Evolutionary conservation across 2,113 vertebrate genomes (phyloP).

Genomic region (Sinocyclocheilus anophthalmus): DNA sequence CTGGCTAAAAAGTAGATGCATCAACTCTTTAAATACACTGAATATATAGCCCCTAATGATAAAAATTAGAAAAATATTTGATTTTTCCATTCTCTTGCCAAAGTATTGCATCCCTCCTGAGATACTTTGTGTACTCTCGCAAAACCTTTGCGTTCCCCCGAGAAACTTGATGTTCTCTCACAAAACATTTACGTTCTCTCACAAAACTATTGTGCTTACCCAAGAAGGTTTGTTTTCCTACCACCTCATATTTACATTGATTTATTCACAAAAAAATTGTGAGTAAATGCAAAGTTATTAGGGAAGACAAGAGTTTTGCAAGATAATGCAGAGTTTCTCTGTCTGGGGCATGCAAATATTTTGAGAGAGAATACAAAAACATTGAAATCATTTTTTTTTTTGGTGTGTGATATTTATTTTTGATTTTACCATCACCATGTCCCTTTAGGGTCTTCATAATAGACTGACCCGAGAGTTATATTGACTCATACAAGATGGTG

Average conservation of each 20-base stretch:
- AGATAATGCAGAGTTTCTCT: no score
- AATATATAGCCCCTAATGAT: background rate
- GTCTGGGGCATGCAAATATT: no score
- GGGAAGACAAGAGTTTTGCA: no score
- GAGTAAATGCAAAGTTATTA: no score
- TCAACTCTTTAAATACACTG: background rate
- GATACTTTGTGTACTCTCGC: no score
- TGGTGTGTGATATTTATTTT: no score
- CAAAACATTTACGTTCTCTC: background rate
- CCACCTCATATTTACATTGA: background rate
- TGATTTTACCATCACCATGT: no score
- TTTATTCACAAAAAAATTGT: background rate
- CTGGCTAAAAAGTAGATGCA: background rate
- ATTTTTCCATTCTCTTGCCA: no score
- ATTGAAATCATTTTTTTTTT: no score
- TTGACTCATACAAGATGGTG: background rate
- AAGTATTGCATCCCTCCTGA: no score
- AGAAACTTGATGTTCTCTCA: background rate
- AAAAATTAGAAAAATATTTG: no score
- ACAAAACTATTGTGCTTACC: background rate
- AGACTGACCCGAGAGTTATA: background rate
- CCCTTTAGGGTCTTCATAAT: background rate
- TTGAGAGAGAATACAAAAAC: no score
- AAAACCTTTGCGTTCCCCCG: background rate
- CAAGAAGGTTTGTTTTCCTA: background rate